A percentile compares a stretch with the other conserved stretches of the same genome.
Conservation (phyloP, 2,113 vertebrate species). For the Leuciscus idus region DNA sequence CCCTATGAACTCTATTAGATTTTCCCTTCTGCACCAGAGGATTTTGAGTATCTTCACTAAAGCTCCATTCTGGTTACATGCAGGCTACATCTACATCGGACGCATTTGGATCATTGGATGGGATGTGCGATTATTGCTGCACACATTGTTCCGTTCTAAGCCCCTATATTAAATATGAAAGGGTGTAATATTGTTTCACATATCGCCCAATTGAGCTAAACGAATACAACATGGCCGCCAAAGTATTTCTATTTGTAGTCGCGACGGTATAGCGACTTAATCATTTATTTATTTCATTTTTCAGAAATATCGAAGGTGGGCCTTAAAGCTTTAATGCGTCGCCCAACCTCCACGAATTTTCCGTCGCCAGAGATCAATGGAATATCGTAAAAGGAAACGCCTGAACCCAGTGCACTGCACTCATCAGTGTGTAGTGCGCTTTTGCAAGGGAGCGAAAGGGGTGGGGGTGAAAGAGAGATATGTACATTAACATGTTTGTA, state of each 20-base stretch:
- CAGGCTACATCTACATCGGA: neutral
- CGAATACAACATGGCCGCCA: conserved; percentile 36
- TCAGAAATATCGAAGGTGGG: conserved; percentile 16
- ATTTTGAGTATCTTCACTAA: conserved; percentile 12
- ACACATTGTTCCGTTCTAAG: neutral
- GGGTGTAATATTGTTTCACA: conserved; percentile 15
- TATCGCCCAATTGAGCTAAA: conserved; percentile 6
- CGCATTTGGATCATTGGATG: conserved; percentile 9
- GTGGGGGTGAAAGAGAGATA: neutral
- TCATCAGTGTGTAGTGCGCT: conserved; percentile 31
- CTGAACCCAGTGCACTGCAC: conserved; percentile 54
- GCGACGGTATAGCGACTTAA: neutral
- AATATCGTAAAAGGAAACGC: conserved; percentile 54
- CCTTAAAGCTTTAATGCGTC: conserved; percentile 45
- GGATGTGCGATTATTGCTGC: conserved; percentile 23
- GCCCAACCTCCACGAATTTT: conserved; percentile 40
- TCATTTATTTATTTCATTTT: neutral
- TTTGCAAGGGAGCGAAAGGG: neutral
- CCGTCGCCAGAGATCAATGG: conserved; percentile 39
- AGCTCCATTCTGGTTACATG: conserved; percentile 12
- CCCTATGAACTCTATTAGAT: neutral
- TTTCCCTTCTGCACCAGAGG: conserved; percentile 3
- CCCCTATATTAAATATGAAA: neutral
- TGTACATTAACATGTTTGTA: conserved; percentile 24
- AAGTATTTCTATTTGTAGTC: conserved; percentile 21